Percentiles rank a stretch among this genome's conserved stretches.
These are phyloP conservation scores for Armadillidium nasatum DNA, from an alignment of 1,140 invertebrate species.

Conservation along the genomic window DNA sequence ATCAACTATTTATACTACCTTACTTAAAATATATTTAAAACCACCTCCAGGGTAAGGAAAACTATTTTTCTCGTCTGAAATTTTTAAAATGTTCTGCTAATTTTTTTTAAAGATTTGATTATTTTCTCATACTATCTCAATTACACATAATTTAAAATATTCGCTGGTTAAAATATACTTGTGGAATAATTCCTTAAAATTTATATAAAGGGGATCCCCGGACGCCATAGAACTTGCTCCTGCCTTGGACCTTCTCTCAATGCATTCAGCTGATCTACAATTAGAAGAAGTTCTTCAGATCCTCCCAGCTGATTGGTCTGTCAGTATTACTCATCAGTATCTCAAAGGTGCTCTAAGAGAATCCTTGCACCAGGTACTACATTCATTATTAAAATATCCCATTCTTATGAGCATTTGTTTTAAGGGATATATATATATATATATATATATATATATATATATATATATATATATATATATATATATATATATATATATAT, in stretches of 20 bases:
- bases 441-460: too few relatives aligned
- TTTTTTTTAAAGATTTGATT: slow-evolving; percentile 4
- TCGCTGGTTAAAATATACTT: too few relatives aligned
- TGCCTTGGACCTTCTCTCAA: slow-evolving; percentile 53
- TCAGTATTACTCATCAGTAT: slow-evolving; percentile 52
- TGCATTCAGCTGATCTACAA: slow-evolving; percentile 53
- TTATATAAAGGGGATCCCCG: slow-evolving; percentile 31
- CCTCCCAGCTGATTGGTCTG: slow-evolving; percentile 54
- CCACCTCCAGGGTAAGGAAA: slow-evolving; percentile 49
- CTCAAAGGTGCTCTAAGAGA: slow-evolving; percentile 50
- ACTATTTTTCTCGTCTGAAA: background rate
- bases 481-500: too few relatives aligned
- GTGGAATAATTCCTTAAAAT: too few relatives aligned
- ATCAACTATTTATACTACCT: slow-evolving; percentile 51
- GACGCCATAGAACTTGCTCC: slow-evolving; percentile 49
- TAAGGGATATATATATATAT: too few relatives aligned
- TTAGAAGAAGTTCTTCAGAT: slow-evolving; percentile 51
- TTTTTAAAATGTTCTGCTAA: background rate
- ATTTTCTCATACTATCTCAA: background rate
- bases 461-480: too few relatives aligned
- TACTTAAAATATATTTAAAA: slow-evolving; percentile 54
- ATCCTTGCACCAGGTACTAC: slow-evolving; percentile 48
- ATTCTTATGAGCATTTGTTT: background rate
- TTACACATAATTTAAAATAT: too few relatives aligned
- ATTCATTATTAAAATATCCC: background rate